These are phyloP conservation scores for Octopus sinensis DNA, from an alignment of 1,140 invertebrate species.

Conservation along the genomic window DNA sequence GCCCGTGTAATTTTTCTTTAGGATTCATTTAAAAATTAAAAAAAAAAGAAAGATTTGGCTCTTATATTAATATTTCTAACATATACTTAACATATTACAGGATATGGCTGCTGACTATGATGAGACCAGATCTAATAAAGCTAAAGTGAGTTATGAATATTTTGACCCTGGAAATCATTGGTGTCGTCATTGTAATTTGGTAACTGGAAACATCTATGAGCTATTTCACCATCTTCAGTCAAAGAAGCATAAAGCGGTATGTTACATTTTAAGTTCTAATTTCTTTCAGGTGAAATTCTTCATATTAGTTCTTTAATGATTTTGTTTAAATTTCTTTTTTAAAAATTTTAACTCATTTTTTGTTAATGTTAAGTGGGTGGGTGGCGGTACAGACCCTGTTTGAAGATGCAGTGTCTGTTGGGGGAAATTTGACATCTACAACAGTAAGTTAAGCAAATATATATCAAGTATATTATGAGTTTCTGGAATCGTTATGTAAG, in stretches of 20 bases:
- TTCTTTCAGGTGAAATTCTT: neutral
- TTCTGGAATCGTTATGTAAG: too few species aligned
- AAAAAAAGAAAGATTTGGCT: too few species aligned
- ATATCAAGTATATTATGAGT: too few species aligned
- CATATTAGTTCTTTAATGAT: neutral
- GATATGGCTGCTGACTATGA: neutral
- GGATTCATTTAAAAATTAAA: too few species aligned
- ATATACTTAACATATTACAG: too few species aligned
- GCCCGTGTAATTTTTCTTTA: too few species aligned
- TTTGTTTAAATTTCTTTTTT: neutral
- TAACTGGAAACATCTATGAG: conserved; percentile 36
- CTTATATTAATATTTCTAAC: too few species aligned
- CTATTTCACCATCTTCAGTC: conserved; percentile 42
- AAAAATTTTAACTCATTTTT: neutral
- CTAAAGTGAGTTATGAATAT: conserved; percentile 38
- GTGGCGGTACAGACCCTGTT: too few species aligned
- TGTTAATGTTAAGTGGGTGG: too few species aligned
- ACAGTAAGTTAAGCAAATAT: too few species aligned
- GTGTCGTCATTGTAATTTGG: conserved; percentile 44
- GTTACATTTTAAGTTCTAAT: neutral
- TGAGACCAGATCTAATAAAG: neutral
- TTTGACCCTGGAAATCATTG: conserved; percentile 49
- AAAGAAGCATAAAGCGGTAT: conserved; percentile 45
- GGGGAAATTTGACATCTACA: too few species aligned
- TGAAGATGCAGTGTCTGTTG: too few species aligned